Evolutionary conservation across 2,797 vertebrate species (phyloP), one percentile per base, ranked within the genome.

Genomic region (Amblyopsis hoosieri): DNA sequence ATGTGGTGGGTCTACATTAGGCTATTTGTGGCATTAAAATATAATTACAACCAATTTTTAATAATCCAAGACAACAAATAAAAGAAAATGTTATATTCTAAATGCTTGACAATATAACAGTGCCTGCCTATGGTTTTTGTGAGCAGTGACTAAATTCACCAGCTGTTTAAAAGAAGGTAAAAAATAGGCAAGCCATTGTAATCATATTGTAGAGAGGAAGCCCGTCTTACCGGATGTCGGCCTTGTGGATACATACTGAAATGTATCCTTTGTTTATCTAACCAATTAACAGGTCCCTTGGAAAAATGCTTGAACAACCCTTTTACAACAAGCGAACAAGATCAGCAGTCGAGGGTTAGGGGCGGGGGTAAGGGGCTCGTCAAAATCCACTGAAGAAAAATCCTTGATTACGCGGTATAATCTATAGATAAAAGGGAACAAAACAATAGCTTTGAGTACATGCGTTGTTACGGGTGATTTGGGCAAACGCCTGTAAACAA

Each of bases 181-280:
- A 51, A 66, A 67, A 83, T 56, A 73, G 60, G 66, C 4, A 60
- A 77, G 60, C 60, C 79, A 60, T 57, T 71, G 54, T 72, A 77
- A 79, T 76, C 68, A 60, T 47, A 47, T 23, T 23, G 5, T 1
- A 8, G 31, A 73, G 74, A 85, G 76, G 83, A 85, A 76, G 80
- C 70, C 62, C 66, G 69, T 92, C 93, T 94, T 92, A 95, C 94
- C 93, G 94, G 94, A 94, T 95, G 94, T 91, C 95, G 93, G 92
- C 94, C 94, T 89, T 94, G 94, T 81, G 94, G 94, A 93, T 94
- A 96, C 95, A 96, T 96, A 89, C 88, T 85, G 83, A 84, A 87
- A 81, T 75, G 79, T 82, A 85, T 79, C 84, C 89, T 90, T 87
- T 90, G 89, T 92, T 91, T 89, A 89, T 85, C 60, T 83, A 85